Conservation (phyloP, 2,888 invertebrate genomes). For the Colostygia pectinataria region DNA sequence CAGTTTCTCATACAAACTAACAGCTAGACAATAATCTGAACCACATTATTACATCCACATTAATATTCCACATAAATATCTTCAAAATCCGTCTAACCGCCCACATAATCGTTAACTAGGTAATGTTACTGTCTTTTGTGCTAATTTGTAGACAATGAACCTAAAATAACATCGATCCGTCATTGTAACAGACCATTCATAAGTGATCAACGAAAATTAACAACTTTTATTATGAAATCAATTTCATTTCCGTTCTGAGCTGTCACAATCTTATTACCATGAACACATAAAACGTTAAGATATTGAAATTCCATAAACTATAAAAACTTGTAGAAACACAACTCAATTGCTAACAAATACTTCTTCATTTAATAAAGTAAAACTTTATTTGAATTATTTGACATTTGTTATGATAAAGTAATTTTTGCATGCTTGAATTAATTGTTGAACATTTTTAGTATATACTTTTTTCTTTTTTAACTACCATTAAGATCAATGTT, state of each 20-base stretch:
- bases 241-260: conserved; percentile 32
- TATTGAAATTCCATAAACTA: not conserved
- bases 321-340: conserved; percentile 7
- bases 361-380: too few relatives aligned
- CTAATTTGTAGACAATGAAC: conserved; percentile 5
- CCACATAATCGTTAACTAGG: too few relatives aligned
- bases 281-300: conserved; percentile 14
- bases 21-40: too few relatives aligned
- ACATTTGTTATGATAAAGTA: too few relatives aligned
- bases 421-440: too few relatives aligned
- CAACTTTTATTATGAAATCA: conserved; percentile 24
- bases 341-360: not conserved
- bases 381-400: too few relatives aligned
- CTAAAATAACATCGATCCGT: not conserved
- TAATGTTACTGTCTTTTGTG: not conserved
- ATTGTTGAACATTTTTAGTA: too few relatives aligned
- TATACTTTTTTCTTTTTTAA: too few relatives aligned
- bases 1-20: too few relatives aligned
- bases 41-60: too few relatives aligned
- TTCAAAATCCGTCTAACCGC: not conserved
- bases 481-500: too few relatives aligned
- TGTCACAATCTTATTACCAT: conserved; percentile 33
- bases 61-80: too few relatives aligned
- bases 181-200: conserved; percentile 9
- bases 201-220: conserved; percentile 21